phyloP scores from a whole-genome alignment of 2,113 vertebrate species.

The Aspiorhynchus laticeps region DNA sequence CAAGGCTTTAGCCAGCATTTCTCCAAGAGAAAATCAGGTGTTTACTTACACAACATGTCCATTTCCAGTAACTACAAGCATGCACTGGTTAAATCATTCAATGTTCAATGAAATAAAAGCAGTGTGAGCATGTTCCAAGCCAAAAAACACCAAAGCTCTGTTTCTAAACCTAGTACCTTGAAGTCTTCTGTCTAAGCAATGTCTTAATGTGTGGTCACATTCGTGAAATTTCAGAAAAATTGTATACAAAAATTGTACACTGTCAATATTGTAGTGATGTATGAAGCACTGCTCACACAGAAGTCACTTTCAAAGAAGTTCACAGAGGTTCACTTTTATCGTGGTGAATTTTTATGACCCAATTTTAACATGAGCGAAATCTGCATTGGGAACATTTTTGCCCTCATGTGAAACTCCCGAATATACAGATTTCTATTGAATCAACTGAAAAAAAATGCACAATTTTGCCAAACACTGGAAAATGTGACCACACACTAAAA shows the following conservation, averaged over 20 bases:
- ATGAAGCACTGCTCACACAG: too few species aligned
- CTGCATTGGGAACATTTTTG: neutral
- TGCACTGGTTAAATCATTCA: neutral
- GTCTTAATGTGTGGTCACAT: neutral
- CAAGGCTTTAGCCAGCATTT: neutral
- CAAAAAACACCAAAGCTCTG: neutral
- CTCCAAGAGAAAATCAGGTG: slow-evolving; percentile 11
- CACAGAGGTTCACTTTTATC: too few species aligned
- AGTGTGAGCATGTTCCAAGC: neutral
- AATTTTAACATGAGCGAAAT: too few species aligned
- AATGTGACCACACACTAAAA: neutral
- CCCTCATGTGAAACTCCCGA: neutral
- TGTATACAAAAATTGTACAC: neutral
- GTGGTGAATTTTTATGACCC: too few species aligned
- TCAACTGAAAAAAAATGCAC: neutral
- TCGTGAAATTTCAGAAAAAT: neutral
- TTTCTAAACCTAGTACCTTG: neutral
- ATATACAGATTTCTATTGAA: neutral
- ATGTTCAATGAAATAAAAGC: neutral
- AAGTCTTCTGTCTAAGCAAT: neutral
- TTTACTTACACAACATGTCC: slow-evolving; percentile 22
- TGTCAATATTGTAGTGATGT: too few species aligned
- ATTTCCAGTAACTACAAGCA: slow-evolving; percentile 4
- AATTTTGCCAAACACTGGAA: neutral
- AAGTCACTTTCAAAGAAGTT: too few species aligned